Evolutionary conservation across 2,113 vertebrate genomes (phyloP).

Genomic region (Anas platyrhynchos): DNA sequence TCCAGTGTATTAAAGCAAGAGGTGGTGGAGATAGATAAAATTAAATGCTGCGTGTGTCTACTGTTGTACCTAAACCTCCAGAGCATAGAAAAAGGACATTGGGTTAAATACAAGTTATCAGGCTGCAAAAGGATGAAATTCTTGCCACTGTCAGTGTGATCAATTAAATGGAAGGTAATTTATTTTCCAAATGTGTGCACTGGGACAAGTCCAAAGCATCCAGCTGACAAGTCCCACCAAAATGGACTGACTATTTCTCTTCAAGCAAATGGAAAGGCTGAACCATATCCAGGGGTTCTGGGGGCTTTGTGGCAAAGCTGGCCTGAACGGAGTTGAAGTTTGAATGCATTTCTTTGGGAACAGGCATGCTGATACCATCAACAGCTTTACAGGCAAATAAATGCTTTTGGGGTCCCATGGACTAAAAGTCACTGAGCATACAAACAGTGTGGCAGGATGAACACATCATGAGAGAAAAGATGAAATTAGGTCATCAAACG

Average conservation of each 20-base stretch:
- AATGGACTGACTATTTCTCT: neutral
- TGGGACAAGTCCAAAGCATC: neutral
- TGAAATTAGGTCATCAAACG: constrained; percentile 8
- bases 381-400: neutral
- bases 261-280: neutral
- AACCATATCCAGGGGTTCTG: neutral
- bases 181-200: neutral
- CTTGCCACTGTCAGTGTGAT: neutral
- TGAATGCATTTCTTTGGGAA: neutral
- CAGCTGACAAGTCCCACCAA: neutral
- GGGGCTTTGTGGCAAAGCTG: neutral
- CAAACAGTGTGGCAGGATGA: neutral
- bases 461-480: neutral
- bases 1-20: neutral
- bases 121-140: neutral
- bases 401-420: neutral
- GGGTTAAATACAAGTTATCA: neutral
- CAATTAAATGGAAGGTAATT: neutral
- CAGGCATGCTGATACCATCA: neutral
- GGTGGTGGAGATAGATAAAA: neutral
- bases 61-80: neutral
- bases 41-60: neutral
- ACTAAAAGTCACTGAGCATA: neutral
- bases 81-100: neutral
- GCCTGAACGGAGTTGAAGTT: neutral